phyloP scores from a whole-genome alignment of 2,797 vertebrate species.

The Capromys pilorides region DNA sequence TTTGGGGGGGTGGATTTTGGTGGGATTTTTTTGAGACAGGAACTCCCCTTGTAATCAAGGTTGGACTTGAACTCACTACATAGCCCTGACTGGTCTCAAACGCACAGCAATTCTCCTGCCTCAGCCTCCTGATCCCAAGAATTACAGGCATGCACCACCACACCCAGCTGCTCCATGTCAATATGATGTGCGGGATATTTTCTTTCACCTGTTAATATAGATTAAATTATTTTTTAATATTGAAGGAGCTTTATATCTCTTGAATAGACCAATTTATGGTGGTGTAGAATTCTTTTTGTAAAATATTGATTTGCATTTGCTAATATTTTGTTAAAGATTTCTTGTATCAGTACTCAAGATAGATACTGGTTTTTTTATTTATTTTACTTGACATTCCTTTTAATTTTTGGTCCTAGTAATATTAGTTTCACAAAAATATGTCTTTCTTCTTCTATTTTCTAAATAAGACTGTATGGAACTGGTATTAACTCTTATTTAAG shows the following conservation, averaged over 20 bases:
- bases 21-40: too few relatives aligned
- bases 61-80: too few relatives aligned
- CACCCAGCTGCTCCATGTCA: background rate
- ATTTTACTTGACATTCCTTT: background rate
- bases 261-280: background rate
- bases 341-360: background rate
- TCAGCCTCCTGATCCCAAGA: background rate
- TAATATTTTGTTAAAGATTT: background rate
- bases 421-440: background rate
- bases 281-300: background rate
- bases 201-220: background rate
- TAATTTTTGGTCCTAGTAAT: background rate
- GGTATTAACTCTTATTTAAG: background rate
- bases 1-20: background rate
- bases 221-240: background rate
- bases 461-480: background rate
- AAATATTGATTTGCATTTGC: background rate
- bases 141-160: background rate
- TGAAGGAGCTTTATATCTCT: background rate
- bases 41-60: too few relatives aligned
- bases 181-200: background rate
- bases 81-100: background rate
- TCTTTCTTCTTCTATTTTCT: conserved; percentile 21
- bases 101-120: background rate
- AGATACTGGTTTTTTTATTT: background rate